Base-by-base conservation (phyloP, 2,113 vertebrate genomes). In the Megalops atlanticus region DNA sequence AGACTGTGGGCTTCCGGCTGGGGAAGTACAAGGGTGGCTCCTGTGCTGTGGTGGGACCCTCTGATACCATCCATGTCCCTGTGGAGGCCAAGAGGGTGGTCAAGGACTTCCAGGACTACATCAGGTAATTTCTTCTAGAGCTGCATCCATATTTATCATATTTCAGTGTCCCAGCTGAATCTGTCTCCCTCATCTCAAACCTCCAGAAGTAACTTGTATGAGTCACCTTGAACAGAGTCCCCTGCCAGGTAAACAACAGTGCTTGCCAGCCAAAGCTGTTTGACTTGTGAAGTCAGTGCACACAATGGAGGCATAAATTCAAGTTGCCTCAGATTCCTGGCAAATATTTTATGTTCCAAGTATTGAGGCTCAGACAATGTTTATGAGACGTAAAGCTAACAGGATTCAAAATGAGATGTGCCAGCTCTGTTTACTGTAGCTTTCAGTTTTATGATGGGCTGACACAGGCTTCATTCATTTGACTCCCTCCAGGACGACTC, bases 21-120 rank as follows among this genome's bases (percentile, higher is more conserved):
- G 96, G 97, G 81, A 99, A 98, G 88, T 99, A 99, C 81, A 98
- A 98, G 89, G 97, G 97, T 2, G 98, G 98, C 11, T 96, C 96
- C 0, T 98, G 97, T 83, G 96, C 97, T 0, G 97, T 99, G 74
- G 97, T 97, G 68, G 94, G 96, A 70, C 97, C 97, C 0, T 95
- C 93, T 24, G 96, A 98, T 64, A 97, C 96, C 0, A 69, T 96
- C 89, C 96, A 99, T 78, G 96, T 99, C 81, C 96, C 96, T 0
- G 81, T 89, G 5, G 91, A 92, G 86, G 93, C 96, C 82, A 99
- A 98, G 90, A 94, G 84, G 14, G 95, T 98, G 84, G 98, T 96
- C 89, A 89, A 91, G 84, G 87, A 92, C 80, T 98, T 99, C 87
- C 97, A 99, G 91, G 95, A 96, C 72, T 98, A 96, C 86, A 98